Base-by-base conservation (phyloP, 2,113 vertebrate genomes). In the Pitta sordida region DNA sequence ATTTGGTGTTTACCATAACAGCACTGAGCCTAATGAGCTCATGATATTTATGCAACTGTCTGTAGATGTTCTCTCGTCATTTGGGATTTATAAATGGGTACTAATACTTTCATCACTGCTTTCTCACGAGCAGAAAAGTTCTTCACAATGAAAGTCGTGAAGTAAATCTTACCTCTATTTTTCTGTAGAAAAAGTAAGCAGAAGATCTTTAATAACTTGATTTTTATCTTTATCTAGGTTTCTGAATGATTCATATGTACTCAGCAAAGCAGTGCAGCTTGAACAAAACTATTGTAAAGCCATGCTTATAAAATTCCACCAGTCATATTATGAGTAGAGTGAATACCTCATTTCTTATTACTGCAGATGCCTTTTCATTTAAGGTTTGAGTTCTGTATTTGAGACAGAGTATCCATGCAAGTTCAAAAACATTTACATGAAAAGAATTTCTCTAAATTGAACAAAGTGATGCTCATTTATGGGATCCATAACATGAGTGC, bases 21-120 rank as follows among this genome's bases (percentile, higher is more conserved):
- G 34, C 79, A 82, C 69, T 88, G 82, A 89, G 89, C 80, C 96
- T 97, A 97, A 97, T 96, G 92, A 97, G 90, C 79, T 96, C 73
- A 36, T 83, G 62, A 93, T 96, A 96, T 95, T 96, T 93, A 91
- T 83, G 82, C 26, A 19, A 56, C 55, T 93, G 53, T 80, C 74
- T 84, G 43, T 83, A 80, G 93, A 71, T 87, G 46, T 91, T 91
- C 73, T 82, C 32, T 67, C 79, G n/a, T 71, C 92, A 78, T 80
- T 71, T 91, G 80, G 62, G 83, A 81, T 95, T 95, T 96, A 65
- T 81, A 96, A 97, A 92, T 74, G 70, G 43, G 52, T 94, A 55
- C 53, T 76, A 74, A 55, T 80, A 32, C 30, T 82, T 84, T 39
- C 65, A 44, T 83, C 0, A 0, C 27, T 0, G 2, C 43, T 89